Evolutionary conservation across 2,797 vertebrate species (phyloP), one percentile per base, ranked within the genome.

Genomic region (Pyrocephalus nanus): DNA sequence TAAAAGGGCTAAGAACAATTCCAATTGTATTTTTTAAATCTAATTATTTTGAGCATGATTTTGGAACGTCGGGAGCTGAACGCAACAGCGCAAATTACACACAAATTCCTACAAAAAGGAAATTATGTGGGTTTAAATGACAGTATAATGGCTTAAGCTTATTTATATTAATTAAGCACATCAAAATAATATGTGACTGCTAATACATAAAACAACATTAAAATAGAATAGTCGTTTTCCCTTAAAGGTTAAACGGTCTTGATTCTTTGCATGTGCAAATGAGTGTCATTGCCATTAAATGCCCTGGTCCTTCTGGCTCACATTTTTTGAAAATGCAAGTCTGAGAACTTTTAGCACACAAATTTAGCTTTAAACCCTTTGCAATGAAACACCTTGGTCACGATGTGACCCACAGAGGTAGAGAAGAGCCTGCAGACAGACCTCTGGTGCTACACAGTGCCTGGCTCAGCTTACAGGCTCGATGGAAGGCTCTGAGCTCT

Each of bases 1-100:
- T 23, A 70, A 84, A 87, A 91, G 62, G 53, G n/a, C 65, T 54
- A 91, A 95, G 91, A 95, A 93, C 91, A 97, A 96, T 93, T 86
- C 77, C 88, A 94, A 93, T 79, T 94, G 90, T 92, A 25, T 85
- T 82, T 81, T 79, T 82, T 12, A 90, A 91, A 95, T 95, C 88
- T 94, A 92, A 94, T 95, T 96, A 90, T 88, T 94, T 70, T 76
- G 86, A 91, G 77, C 60, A 11, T 67, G 79, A 75, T 81, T 76
- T 92, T 75, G 66, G 85, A 94, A 84, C 0, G 0, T 11, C 32
- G n/a, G 65, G 36, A 65, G 73, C 43, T 48, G 43, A 76, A 74
- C 1, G 4, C 36, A 62, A 38, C 54, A 80, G 51, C 32, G 50
- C 27, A 77, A 93, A 83, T 83, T 70, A 47, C 76, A 58, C 60